phyloP scores from a whole-genome alignment of 2,888 invertebrate species.

The Pseudococcus jackbeardsleyi region DNA sequence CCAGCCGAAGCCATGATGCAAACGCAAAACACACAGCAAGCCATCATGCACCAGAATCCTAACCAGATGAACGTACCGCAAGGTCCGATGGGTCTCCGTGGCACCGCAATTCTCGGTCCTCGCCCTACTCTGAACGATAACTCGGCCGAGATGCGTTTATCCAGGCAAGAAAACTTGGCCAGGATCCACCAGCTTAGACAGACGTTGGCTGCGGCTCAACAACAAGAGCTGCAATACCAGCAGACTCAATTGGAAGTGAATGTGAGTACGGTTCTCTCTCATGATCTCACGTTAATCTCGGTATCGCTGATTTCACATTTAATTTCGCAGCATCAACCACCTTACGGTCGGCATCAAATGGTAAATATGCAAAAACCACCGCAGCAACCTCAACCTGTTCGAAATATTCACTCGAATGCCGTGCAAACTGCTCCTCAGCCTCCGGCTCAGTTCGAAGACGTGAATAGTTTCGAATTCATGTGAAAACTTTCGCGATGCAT shows the following conservation, averaged over 20 bases:
- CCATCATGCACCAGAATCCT: conserved; percentile 42
- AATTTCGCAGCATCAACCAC: conserved; percentile 83
- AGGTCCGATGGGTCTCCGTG: conserved; percentile 19
- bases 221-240: conserved; percentile 83
- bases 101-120: conserved; percentile 62
- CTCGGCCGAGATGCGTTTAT: conserved; percentile 72
- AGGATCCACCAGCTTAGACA: conserved; percentile 84
- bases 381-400: conserved; percentile 69
- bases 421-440: conserved; percentile 66
- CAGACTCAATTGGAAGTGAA: conserved; percentile 79
- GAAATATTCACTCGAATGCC: conserved; percentile 66
- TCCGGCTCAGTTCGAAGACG: conserved; percentile 69
- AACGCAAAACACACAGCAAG: conserved; percentile 17
- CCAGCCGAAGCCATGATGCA: conserved; percentile 49
- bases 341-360: conserved; percentile 78
- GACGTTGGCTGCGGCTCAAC: conserved; percentile 84
- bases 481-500: neutral
- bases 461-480: conserved; percentile 13
- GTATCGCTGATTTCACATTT: conserved; percentile 75
- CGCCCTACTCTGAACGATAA: conserved; percentile 71
- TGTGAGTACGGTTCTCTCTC: neutral
- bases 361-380: conserved; percentile 73
- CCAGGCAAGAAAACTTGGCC: conserved; percentile 83
- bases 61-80: conserved; percentile 29
- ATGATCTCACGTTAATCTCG: conserved; percentile 69